Conservation (phyloP, 2,797 vertebrate species). For the Ceryle rudis region DNA sequence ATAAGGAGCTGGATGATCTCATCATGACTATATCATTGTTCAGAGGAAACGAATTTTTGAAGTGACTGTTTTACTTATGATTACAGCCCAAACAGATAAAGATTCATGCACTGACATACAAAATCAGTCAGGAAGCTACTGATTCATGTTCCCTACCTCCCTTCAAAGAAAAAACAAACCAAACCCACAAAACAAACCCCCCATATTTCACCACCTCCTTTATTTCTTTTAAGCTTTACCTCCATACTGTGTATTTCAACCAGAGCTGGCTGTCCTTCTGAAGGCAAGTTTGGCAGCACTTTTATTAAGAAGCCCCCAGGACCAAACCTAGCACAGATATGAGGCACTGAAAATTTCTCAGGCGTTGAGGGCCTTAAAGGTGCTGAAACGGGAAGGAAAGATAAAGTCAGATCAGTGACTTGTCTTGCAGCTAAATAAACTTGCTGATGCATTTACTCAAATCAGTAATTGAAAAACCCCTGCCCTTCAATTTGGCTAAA, state of each 20-base stretch:
- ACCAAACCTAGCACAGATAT: slow-evolving; percentile 93
- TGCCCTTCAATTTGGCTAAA: background rate
- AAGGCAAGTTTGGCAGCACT: slow-evolving; percentile 92
- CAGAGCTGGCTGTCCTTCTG: slow-evolving; percentile 95
- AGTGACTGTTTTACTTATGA: background rate
- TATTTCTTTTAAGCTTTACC: slow-evolving; percentile 75
- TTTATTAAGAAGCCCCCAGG: slow-evolving; percentile 93
- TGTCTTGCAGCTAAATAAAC: background rate
- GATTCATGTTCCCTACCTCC: background rate
- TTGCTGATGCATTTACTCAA: background rate
- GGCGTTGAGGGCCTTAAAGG: slow-evolving; percentile 91
- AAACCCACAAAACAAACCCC: background rate
- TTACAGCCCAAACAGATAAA: background rate
- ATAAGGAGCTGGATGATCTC: background rate
- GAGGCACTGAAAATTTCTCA: slow-evolving; percentile 93
- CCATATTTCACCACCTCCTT: background rate
- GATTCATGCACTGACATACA: accelerated
- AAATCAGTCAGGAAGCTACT: background rate
- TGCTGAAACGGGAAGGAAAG: slow-evolving; percentile 60
- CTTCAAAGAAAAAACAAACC: background rate
- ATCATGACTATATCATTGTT: background rate
- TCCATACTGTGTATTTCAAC: slow-evolving; percentile 96
- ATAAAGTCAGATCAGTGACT: background rate
- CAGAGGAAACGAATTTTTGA: background rate
- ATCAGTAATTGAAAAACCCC: background rate